phyloP scores from a whole-genome alignment of 2,888 invertebrate genomes.

The Yponomeuta malinellus region DNA sequence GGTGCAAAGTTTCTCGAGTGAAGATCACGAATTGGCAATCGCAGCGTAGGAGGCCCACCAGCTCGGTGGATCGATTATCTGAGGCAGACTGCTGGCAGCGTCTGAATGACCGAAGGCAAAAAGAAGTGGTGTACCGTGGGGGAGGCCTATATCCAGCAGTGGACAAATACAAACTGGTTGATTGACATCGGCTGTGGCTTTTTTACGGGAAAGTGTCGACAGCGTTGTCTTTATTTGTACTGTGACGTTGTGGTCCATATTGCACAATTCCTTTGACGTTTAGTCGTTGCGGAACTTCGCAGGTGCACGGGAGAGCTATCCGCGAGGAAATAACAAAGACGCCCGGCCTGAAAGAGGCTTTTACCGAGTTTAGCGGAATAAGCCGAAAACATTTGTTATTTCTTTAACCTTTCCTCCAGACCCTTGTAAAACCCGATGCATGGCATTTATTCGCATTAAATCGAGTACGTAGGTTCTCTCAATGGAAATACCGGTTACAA shows the following conservation, averaged over 20 bases:
- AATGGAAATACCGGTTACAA: background rate
- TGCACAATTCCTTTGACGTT: conserved; percentile 4
- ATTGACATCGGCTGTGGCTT: background rate
- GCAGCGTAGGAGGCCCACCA: background rate
- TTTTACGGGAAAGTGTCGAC: background rate
- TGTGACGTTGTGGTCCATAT: background rate
- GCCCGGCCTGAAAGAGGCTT: conserved; percentile 22
- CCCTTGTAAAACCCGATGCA: conserved; percentile 12
- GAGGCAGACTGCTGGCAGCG: background rate
- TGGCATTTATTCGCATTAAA: background rate
- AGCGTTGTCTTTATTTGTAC: no score
- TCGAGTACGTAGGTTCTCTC: background rate
- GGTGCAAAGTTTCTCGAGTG: no score
- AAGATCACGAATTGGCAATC: no score
- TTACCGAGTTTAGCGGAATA: conserved; percentile 36
- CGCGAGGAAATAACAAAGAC: conserved; percentile 29
- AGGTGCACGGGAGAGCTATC: background rate
- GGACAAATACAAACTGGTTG: no score
- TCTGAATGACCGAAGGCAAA: no score
- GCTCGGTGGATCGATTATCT: background rate
- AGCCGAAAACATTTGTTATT: conserved; percentile 24
- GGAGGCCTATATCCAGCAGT: no score
- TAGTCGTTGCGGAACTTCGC: background rate
- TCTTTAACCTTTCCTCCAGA: conserved; percentile 9
- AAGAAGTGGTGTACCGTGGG: no score